phyloP scores from a whole-genome alignment of 2,888 invertebrate genomes.

The Cabera pusaria region DNA sequence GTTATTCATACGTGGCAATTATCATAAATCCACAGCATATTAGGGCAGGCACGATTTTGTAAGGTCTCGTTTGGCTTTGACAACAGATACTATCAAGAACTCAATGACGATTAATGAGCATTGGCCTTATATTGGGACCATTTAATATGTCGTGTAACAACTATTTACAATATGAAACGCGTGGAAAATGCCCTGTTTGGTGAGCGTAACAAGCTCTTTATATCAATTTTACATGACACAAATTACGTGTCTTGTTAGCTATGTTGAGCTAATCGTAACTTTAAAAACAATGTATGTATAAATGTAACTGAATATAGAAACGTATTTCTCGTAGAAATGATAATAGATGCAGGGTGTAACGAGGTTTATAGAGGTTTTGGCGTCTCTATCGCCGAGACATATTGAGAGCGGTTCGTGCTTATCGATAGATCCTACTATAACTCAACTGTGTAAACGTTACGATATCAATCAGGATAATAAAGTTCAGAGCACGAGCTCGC shows the following conservation, averaged over 20 bases:
- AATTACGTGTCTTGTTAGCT: conserved; percentile 35
- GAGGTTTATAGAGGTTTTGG: not conserved
- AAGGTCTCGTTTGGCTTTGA: conserved; percentile 44
- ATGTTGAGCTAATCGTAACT: conserved; percentile 27
- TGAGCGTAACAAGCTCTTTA: conserved; percentile 28
- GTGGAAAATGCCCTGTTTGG: conserved; percentile 31
- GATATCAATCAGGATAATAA: conserved; percentile 45
- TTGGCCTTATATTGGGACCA: conserved; percentile 43
- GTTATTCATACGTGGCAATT: conserved; percentile 34
- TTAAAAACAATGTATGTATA: conserved; percentile 26
- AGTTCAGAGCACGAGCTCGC: conserved; percentile 52
- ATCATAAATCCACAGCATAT: conserved; percentile 34
- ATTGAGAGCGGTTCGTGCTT: conserved; percentile 2
- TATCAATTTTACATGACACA: conserved; percentile 33
- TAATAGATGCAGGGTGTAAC: too few relatives aligned
- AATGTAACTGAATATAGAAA: too few relatives aligned
- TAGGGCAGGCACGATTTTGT: conserved; percentile 38
- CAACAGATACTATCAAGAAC: conserved; percentile 45
- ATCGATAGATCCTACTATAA: conserved; percentile 37
- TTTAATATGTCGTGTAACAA: conserved; percentile 37
- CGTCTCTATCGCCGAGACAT: not conserved
- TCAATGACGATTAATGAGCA: conserved; percentile 55
- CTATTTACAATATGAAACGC: conserved; percentile 22
- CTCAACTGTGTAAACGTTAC: conserved; percentile 39
- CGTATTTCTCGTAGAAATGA: too few relatives aligned